Base-by-base conservation (phyloP, 2,113 vertebrate species). In the Upupa epops region DNA sequence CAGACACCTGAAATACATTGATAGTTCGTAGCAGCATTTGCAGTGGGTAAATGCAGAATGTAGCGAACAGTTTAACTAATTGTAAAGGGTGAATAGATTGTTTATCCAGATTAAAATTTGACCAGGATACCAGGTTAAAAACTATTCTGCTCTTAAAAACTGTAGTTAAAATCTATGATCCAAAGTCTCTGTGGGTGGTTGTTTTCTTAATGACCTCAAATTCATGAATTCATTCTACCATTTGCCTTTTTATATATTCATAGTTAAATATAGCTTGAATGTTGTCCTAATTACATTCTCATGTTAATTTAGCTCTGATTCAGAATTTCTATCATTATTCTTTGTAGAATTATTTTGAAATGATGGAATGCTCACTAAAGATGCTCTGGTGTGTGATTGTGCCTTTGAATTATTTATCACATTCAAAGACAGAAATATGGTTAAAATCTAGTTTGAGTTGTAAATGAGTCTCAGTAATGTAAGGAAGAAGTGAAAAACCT, bases 331-430 rank as follows among this genome's bases (percentile, higher is more conserved):
- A 36, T 96, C 92, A 85, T 95, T 95, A 94, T 91, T 96, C 95
- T 94, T 91, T 64, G 86, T n/a, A 85, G 81, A 92, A 94, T 89
- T 96, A 94, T 95, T 96, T 95, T 87, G 68, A 95, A 95, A 87
- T 91, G 48, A 89, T 64, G 71, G 68, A 40, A 93, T 85, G 86
- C 92, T 96, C 92, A 85, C 81, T 72, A 34, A 92, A 94, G 90
- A 96, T 79, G 83, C 90, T 95, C 58, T 32, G 76, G 69, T 34
- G 24, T 82, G 63, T 92, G 92, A 95, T 92, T 95, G 89, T 87
- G 83, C 86, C 77, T 96, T 95, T 96, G 95, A 96, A 96, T 96
- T 96, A 96, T 96, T 96, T 96, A 96, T 96, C 89, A 85, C 48
- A 73, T 76, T 89, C 81, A 48, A 84, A 95, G 78, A 79, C 51